Base-by-base conservation (phyloP, 2,797 vertebrate genomes). In the Botia almorhae region DNA sequence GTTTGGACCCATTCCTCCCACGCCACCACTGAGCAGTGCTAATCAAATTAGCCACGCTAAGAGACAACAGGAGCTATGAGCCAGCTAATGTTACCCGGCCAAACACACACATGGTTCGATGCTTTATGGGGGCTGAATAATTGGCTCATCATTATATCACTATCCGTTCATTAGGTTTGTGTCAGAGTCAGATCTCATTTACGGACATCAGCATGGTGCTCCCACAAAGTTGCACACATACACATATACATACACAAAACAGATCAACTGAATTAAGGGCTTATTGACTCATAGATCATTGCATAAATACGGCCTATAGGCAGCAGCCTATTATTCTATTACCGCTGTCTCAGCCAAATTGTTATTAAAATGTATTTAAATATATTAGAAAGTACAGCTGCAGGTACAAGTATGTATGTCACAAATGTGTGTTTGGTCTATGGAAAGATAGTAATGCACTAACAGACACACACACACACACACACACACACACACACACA, bases 11-110 rank as follows among this genome's bases (percentile, higher is more conserved):
- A 82, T 84, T 84, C 89, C 88, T 86, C 87, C 83, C 78, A 61
- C 85, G 84, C 89, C 82, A 80, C 87, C 70, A 89, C 89, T 92
- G 89, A 90, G 93, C 85, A 86, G 90, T 90, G 87, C 89, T 94
- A 94, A 96, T 95, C 93, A 91, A 93, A 95, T 96, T 95, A 94
- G 93, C 93, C 91, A 91, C 84, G 91, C 92, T 93, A 87, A 65
- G 43, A 85, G 81, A 88, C 88, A 88, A 85, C 85, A 80, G 88
- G 75, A 80, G 86, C 87, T 87, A 86, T 89, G 84, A 91, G 85
- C 88, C 73, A 78, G 79, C 80, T 82, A 72, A 60, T 13, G 51
- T 58, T 64, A 71, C 29, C 39, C 12, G 50, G 78, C 80, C 83
- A 76, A 61, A 67, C 72, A 29, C 64, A 58, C 19, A 60, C 51